These are phyloP conservation scores for Morpho helenor DNA, from an alignment of 2,888 invertebrate genomes.

Conservation along the genomic window DNA sequence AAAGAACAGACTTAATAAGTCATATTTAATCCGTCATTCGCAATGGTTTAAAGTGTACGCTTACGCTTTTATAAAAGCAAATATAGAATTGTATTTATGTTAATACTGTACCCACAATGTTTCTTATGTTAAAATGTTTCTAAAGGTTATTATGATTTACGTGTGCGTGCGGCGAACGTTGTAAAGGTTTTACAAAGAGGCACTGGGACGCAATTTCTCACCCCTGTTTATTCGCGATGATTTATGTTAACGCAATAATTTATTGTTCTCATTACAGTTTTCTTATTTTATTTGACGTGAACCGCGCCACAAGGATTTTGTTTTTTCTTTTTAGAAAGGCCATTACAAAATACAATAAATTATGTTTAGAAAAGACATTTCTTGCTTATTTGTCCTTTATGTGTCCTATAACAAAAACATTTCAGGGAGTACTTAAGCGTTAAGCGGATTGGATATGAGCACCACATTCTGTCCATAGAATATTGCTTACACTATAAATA, in stretches of 20 bases:
- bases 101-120: not conserved
- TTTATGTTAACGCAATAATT: constrained; percentile 17
- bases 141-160: constrained; percentile 8
- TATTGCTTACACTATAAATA: too few species aligned
- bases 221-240: constrained; percentile 17
- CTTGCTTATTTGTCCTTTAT: too few species aligned
- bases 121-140: constrained; percentile 1
- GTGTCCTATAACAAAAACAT: too few species aligned
- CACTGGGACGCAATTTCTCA: constrained; percentile 19
- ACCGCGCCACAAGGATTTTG: constrained; percentile 7
- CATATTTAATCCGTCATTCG: too few species aligned
- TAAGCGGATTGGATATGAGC: too few species aligned
- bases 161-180: constrained; percentile 13
- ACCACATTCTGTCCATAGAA: too few species aligned
- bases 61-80: not conserved
- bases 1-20: too few species aligned
- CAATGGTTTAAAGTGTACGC: too few species aligned
- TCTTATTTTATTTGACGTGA: constrained; percentile 19
- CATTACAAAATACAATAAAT: not conserved
- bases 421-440: too few species aligned
- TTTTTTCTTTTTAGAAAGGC: constrained; percentile 3
- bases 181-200: constrained; percentile 15
- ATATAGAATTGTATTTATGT: too few species aligned
- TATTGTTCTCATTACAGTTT: constrained; percentile 21
- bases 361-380: too few species aligned